phyloP scores from a whole-genome alignment of 2,888 invertebrate species.

The Lasioglossum vierecki region DNA sequence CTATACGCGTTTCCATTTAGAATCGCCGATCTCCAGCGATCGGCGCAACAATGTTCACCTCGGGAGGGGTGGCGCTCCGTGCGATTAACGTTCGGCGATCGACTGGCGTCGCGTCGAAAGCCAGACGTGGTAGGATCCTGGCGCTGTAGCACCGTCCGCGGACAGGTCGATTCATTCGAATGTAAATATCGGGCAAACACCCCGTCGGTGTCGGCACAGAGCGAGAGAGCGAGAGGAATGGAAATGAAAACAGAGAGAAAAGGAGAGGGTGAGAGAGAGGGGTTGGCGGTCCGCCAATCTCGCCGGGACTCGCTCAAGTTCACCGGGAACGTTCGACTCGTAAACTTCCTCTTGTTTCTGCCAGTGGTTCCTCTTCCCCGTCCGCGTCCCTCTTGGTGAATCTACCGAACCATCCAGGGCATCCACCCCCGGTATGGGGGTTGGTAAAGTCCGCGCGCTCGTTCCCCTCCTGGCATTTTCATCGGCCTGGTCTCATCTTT shows the following conservation, averaged over 20 bases:
- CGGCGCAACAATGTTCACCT: not conserved
- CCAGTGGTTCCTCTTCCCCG: not conserved
- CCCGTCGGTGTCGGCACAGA: constrained; percentile 29
- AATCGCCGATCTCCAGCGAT: not conserved
- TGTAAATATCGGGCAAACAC: constrained; percentile 74
- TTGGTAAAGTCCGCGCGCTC: not conserved
- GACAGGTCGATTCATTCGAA: constrained; percentile 52
- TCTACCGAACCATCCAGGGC: constrained; percentile 3
- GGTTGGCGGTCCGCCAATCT: constrained; percentile 71
- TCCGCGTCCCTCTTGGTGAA: not conserved
- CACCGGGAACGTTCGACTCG: constrained; percentile 66
- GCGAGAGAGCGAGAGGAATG: not conserved
- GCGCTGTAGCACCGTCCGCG: constrained; percentile 31
- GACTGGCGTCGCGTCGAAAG: not conserved
- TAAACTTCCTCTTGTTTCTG: constrained; percentile 61
- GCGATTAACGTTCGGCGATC: constrained; percentile 18
- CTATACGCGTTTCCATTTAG: not conserved
- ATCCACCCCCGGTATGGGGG: not conserved
- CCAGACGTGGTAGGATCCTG: constrained; percentile 19
- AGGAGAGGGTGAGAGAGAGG: not conserved
- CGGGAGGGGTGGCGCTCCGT: not conserved
- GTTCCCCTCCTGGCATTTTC: constrained; percentile 24
- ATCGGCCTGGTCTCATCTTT: constrained; percentile 57
- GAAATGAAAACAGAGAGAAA: not conserved
- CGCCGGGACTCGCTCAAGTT: constrained; percentile 70